Base-by-base conservation (phyloP, 2,113 vertebrate species). In the Nannospalax galili region DNA sequence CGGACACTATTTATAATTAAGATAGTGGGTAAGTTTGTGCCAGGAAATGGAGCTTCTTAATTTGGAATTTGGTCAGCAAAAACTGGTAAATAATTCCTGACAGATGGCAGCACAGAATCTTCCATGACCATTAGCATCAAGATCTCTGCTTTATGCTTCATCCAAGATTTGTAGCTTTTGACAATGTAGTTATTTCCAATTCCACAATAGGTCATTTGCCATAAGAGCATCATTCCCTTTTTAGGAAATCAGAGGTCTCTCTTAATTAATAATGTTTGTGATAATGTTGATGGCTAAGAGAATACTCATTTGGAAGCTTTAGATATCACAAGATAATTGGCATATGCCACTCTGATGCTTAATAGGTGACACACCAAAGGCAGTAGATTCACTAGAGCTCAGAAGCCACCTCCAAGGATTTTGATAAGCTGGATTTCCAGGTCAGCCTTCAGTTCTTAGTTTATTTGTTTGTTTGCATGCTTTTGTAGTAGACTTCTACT, bases 51-150 rank as follows among this genome's bases (percentile, higher is more conserved):
- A 92, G 87, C 75, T 82, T 85, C 84, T 93, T 96, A 95, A 92
- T 91, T 96, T 97, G 91, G 94, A 97, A 96, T 95, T 95, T 96
- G 91, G 91, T 97, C 94, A 97, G 94, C 86, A 95, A 97, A 96
- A 95, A 93, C 70, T 97, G 95, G 85, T 96, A 95, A 95, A 92
- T 96, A 97, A 97, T 96, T 97, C 94, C 89, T 95, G 73, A 97
- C 96, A 97, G 96, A 97, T 97, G 96, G 96, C 64, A 91, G 95
- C 91, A 96, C 89, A 91, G 95, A 97, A 93, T 95, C 95, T 97
- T 96, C 89, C 67, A 95, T 94, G 95, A 95, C 94, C 97, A 96
- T 95, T 97, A 96, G 95, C 87, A 96, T 94, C 70, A 96, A 97
- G 92, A 96, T 94, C 86, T 95, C 88, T 91, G 89, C 96, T 97